Percentiles rank a stretch among this genome's conserved stretches.
Conservation (phyloP, 2,113 vertebrate genomes). For the Periophthalmus modestus region DNA sequence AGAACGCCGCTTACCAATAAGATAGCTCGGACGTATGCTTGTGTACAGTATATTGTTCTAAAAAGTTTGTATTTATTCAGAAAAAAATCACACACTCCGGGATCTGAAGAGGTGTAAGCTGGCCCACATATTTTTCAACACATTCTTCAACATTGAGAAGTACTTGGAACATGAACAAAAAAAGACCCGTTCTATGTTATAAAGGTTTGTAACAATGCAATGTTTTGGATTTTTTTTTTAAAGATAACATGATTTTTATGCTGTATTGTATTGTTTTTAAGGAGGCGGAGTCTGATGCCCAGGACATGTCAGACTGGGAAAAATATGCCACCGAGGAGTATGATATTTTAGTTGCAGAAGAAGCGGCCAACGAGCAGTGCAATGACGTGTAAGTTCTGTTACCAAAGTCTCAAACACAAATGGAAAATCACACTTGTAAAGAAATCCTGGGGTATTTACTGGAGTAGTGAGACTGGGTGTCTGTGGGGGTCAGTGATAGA, state of each 20-base stretch:
- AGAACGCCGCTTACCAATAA: not conserved
- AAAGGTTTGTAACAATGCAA: conserved; percentile 53
- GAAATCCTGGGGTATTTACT: conserved; percentile 1
- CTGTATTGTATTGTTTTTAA: conserved; percentile 45
- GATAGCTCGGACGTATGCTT: not conserved
- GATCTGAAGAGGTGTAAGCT: conserved; percentile 90
- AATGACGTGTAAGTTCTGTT: conserved; percentile 82
- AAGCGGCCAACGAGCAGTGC: conserved; percentile 86
- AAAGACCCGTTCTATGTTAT: conserved; percentile 85
- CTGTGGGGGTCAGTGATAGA: conserved; percentile 30
- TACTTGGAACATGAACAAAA: conserved; percentile 95
- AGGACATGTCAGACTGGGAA: conserved; percentile 94
- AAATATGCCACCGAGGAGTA: conserved; percentile 91
- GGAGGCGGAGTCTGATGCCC: conserved; percentile 86
- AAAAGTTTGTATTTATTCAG: conserved; percentile 60
- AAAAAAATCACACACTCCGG: conserved; percentile 87
- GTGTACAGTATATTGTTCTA: not conserved
- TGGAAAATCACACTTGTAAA: not conserved
- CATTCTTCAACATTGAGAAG: conserved; percentile 96
- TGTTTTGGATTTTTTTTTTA: not conserved
- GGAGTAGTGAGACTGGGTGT: conserved; percentile 5
- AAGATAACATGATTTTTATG: not conserved
- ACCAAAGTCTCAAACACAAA: not conserved
- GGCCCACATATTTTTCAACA: conserved; percentile 90
- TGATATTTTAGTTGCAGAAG: conserved; percentile 89